Base-by-base conservation (phyloP, 2,888 invertebrate species). In the Hedychridium roseum region DNA sequence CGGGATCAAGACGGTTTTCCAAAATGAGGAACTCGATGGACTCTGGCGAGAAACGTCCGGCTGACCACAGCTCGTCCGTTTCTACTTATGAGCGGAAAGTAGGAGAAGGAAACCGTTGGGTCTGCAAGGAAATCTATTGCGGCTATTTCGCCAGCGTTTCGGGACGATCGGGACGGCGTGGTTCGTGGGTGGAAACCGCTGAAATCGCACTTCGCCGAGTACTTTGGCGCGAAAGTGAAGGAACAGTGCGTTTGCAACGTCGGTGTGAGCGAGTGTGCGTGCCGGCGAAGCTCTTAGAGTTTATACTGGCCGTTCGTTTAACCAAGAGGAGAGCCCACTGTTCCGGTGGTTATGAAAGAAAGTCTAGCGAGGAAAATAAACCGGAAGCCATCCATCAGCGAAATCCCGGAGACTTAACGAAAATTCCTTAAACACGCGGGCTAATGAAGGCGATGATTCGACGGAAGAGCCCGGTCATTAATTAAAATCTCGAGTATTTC, bases 181-280 rank as follows among this genome's bases (percentile, higher is more conserved):
- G 35, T 26, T 46, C 56, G 51, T 44, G 43, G 48, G 48, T 51
- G 51, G 43, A 58, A 61, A 62, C 51, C 47, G 62, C 62, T 58
- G 62, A 62, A 56, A 57, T 62, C 62, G 58, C 56, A 57, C 52
- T 57, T 44, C 38, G 45, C 56, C 41, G 48, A 62, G 62, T 46
- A 31, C 48, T 43, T 51, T 55, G 47, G 26, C 35, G 42, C 36
- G 31, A 46, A 39, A 45, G 52, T 39, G 30, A 15, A 37, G 17
- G 18, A 16, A n/a, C 11, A 17, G 31, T 11, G 27, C 5, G 1
- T 27, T 32, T 14, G 16, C 18, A 32, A 20, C 21, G 30, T 12
- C 31, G 32, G 15, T 27, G 27, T 17, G 23, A 27, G 20, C 28
- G 16, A 34, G 41, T 27, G 27, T 17, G 23, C 18, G 20, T 28